Evolutionary conservation across 2,888 invertebrate species (phyloP), one percentile per base, ranked within the genome.

Genomic region (Stomorhina lunata): DNA sequence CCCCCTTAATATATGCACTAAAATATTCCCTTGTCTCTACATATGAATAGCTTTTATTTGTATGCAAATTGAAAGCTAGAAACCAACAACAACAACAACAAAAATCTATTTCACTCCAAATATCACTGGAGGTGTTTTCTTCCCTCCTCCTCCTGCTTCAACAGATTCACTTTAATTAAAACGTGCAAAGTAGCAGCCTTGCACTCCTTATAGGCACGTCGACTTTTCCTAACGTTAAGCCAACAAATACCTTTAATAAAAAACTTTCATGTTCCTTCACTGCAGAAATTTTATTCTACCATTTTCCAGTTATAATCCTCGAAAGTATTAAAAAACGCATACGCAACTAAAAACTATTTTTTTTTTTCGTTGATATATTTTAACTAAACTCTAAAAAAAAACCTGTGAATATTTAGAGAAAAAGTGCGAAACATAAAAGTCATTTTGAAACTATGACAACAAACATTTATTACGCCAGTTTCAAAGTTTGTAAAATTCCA

Each of bases 161-260:
- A n/a, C 40, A 55, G 17, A n/a, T 55, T 32, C 57, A 81, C 55
- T 81, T 81, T 71, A 81, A 81, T 81, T 81, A 81, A 81, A 76
- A 81, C 71, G 76, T 59, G 76, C 71, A 29, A 76, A 80, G 63
- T 48, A 80, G 48, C 37, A 37, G 57, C 32, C 32, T n/a, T 34
- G 32, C 68, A 53, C 68, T 68, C 50, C 61, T 68, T 43, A 20
- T 40, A 59, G 27, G 10, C 40, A 32, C 40, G 25, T 10, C 10
- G 50, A 68, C 15, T 61, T 7, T 63, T 65, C 15, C 32, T 50
- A 20, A n/a, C 20, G n/a, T n/a, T n/a, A n/a, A n/a, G n/a, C n/a
- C n/a, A 53, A n/a, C 20, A 57, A 10, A 29, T 2, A 7, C n/a
- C n/a, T n/a, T n/a, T n/a, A n/a, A 68, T 12, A 9, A 5, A 37